Conservation (phyloP, 2,113 vertebrate species). For the Triplophysa siluroides region DNA sequence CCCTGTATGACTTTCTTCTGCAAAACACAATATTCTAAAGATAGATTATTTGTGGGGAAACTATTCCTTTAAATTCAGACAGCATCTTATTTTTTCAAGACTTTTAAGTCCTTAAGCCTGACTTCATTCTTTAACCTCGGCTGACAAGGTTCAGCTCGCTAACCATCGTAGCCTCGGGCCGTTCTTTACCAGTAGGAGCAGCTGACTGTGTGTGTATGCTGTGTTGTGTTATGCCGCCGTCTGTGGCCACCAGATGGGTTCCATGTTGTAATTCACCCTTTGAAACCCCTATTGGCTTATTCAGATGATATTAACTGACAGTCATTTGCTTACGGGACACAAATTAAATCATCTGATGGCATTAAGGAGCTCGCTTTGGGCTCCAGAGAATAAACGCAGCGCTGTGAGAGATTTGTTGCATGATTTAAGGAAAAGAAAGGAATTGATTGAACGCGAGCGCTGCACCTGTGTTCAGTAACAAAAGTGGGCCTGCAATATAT, state of each 20-base stretch:
- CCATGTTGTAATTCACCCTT: constrained; percentile 50
- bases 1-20: too few relatives aligned
- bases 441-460: constrained; percentile 20
- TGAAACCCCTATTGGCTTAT: constrained; percentile 54
- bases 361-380: constrained; percentile 31
- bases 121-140: constrained; percentile 20
- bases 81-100: neutral
- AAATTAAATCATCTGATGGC: constrained; percentile 54
- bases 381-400: constrained; percentile 36
- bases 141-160: constrained; percentile 43
- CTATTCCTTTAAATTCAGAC: neutral
- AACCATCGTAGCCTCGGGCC: constrained; percentile 44
- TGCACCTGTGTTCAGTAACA: constrained; percentile 7
- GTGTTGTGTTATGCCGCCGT: constrained; percentile 37
- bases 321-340: constrained; percentile 55
- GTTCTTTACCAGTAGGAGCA: constrained; percentile 30
- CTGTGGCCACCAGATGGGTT: constrained; percentile 48
- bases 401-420: constrained; percentile 28
- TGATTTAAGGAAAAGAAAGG: constrained; percentile 9
- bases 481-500: constrained; percentile 59
- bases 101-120: constrained; percentile 7
- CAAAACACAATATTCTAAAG: too few relatives aligned
- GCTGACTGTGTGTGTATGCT: constrained; percentile 22
- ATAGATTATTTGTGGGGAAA: too few relatives aligned
- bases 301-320: constrained; percentile 47